phyloP scores from a whole-genome alignment of 2,113 vertebrate species.

The Pedionomus torquatus region DNA sequence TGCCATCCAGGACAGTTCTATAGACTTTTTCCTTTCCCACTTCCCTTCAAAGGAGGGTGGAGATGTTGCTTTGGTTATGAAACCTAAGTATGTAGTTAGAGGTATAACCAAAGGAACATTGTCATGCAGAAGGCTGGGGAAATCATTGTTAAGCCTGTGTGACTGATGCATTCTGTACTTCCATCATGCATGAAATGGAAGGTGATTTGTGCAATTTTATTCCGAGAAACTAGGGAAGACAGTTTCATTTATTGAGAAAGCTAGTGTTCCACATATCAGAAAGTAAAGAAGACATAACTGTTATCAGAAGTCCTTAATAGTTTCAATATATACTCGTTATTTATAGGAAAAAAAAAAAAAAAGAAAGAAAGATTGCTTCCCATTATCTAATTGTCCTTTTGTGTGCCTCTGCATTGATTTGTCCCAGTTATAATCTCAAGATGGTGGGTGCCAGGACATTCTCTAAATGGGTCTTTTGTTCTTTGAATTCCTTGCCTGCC shows the following conservation, averaged over 20 bases:
- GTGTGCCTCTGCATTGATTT: background rate
- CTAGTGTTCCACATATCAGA: background rate
- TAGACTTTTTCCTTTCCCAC: background rate
- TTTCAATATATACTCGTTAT: background rate
- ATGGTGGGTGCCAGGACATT: background rate
- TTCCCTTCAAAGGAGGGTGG: background rate
- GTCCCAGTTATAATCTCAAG: background rate
- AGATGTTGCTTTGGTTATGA: background rate
- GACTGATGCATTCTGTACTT: background rate
- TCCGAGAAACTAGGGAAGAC: background rate
- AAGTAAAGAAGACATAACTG: background rate
- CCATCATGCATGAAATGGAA: background rate
- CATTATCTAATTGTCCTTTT: background rate
- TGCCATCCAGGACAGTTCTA: background rate
- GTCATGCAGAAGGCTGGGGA: background rate
- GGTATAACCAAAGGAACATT: background rate
- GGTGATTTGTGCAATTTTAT: background rate
- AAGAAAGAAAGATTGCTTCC: background rate
- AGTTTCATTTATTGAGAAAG: background rate
- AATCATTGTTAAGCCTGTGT: fast-evolving
- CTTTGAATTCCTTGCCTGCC: background rate
- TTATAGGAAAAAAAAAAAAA: background rate
- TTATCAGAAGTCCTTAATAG: background rate
- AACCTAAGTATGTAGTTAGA: background rate
- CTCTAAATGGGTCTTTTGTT: background rate